Evolutionary conservation across 2,888 invertebrate genomes (phyloP), one percentile per base, ranked within the genome.

Genomic region (Pyrocoelia pectoralis): DNA sequence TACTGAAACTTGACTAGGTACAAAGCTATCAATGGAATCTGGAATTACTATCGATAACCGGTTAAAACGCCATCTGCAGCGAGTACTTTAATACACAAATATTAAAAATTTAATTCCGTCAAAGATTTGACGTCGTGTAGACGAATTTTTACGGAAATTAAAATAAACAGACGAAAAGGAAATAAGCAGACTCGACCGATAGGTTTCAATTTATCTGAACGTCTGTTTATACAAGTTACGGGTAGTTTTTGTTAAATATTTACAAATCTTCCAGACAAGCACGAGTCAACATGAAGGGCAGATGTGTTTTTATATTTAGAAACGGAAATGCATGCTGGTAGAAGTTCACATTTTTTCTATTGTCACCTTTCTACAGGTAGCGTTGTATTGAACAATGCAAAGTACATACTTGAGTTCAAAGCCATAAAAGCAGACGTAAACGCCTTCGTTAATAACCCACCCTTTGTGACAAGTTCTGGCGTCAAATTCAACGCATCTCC

Each of bases 311-410:
- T 63, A 63, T 63, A 58, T 63, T 63, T 63, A 63, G 61, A 56
- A 63, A 63, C 63, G 63, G 63, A 63, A 63, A 63, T 50, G 63
- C 58, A 63, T 15, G 63, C 63, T 63, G 58, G 53, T 54, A 52
- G 49, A 40, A 40, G 63, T 58, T 49, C 49, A 52, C 57, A 63
- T 58, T 50, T 63, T 58, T 63, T 48, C 38, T 53, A 58, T 63
- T 63, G 63, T 63, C 56, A 51, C 57, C 63, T 63, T 49, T 50
- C 19, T 43, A 14, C 63, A 63, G 63, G 63, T 63, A 63, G 63
- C 17, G 49, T 51, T 51, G 33, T 14, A 52, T 6, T 46, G 41
- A 38, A 63, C 63, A 53, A 52, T 52, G 19, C 13, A 19, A 49
- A 49, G 40, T 15, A 43, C 52, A 58, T 53, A 50, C 50, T 58